Conservation (phyloP, 2,888 invertebrate genomes). For the Spilosoma lubricipeda region DNA sequence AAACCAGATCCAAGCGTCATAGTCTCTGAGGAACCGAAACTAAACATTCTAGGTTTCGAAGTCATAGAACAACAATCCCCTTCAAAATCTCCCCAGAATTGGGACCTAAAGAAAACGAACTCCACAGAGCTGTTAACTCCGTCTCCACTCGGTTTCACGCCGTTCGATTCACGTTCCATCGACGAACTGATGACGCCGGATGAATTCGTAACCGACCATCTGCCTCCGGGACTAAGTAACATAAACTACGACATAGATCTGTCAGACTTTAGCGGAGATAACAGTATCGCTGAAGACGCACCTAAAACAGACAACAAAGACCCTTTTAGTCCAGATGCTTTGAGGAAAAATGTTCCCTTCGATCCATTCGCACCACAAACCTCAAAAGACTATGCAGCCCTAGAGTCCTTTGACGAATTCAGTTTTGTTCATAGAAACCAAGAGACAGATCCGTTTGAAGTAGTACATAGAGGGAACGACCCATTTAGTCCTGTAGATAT, state of each 20-base stretch:
- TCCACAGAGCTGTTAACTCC: conserved; percentile 87
- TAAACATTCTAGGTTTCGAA: conserved; percentile 72
- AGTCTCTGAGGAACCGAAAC: conserved; percentile 59
- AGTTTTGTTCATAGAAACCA: conserved; percentile 63
- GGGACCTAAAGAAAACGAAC: conserved; percentile 73
- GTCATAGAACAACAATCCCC: conserved; percentile 71
- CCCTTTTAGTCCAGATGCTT: conserved; percentile 85
- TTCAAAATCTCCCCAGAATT: conserved; percentile 67
- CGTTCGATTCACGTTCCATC: conserved; percentile 86
- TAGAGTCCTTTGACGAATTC: conserved; percentile 77
- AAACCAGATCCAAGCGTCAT: conserved; percentile 36
- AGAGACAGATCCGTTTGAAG: conserved; percentile 69
- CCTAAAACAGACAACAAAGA: conserved; percentile 78
- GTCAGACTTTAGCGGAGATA: conserved; percentile 91
- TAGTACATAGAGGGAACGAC: conserved; percentile 64
- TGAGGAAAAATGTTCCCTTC: conserved; percentile 66
- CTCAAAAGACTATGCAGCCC: conserved; percentile 56
- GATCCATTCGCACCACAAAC: conserved; percentile 84
- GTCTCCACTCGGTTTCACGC: conserved; percentile 85
- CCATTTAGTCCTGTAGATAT: conserved; percentile 53
- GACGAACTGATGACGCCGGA: conserved; percentile 88
- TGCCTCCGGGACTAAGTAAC: conserved; percentile 88
- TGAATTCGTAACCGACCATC: conserved; percentile 83
- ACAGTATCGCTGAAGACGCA: conserved; percentile 87
- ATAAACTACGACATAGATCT: conserved; percentile 92